phyloP scores from a whole-genome alignment of 2,888 invertebrate genomes.

The Drosophila koepferae region DNA sequence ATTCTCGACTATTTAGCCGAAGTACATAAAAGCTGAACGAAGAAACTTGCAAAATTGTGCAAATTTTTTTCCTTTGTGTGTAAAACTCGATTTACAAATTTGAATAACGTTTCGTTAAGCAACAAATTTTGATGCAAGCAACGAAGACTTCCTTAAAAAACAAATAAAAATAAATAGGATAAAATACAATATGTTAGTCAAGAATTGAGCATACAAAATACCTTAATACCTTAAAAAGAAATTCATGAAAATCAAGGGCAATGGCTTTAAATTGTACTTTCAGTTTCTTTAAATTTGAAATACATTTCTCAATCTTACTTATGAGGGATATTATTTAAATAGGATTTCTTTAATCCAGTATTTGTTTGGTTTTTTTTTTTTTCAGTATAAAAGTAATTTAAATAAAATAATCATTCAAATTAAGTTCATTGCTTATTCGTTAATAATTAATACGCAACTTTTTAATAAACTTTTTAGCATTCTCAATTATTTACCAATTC shows the following conservation, averaged over 20 bases:
- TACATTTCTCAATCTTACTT: too few relatives aligned
- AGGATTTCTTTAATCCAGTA: too few relatives aligned
- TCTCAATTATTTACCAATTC: too few relatives aligned
- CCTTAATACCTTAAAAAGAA: background rate
- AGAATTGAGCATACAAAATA: background rate
- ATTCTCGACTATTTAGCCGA: constrained; percentile 18
- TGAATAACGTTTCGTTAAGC: background rate
- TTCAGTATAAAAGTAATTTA: too few relatives aligned
- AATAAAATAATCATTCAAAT: too few relatives aligned
- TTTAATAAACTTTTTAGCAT: too few relatives aligned
- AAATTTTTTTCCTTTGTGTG: constrained; percentile 15
- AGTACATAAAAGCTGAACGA: background rate
- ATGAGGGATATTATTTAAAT: too few relatives aligned
- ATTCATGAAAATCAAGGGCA: background rate
- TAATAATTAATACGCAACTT: too few relatives aligned
- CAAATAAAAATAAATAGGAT: too few relatives aligned
- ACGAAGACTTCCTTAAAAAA: too few relatives aligned
- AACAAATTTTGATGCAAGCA: background rate
- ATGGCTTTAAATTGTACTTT: background rate
- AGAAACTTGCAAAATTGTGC: background rate
- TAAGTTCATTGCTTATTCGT: too few relatives aligned
- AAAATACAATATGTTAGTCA: background rate
- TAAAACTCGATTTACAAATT: background rate
- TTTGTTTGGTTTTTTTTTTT: too few relatives aligned
- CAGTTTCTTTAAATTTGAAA: background rate